Conservation (phyloP, 2,113 vertebrate genomes). For the Salvator merianae region DNA sequence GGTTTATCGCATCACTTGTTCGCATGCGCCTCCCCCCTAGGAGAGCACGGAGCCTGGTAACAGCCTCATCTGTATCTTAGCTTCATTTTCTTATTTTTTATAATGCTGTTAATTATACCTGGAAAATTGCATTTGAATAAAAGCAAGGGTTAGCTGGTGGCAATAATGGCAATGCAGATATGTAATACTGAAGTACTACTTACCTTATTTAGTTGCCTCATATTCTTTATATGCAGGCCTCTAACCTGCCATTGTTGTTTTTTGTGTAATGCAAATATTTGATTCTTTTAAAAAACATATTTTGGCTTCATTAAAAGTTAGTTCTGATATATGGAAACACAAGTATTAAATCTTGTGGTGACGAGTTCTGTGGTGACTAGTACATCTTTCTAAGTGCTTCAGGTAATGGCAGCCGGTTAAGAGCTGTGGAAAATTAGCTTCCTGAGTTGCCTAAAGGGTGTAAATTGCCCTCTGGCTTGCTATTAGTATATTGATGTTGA, state of each 20-base stretch:
- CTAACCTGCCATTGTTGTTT: constrained; percentile 43
- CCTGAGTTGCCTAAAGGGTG: constrained; percentile 25
- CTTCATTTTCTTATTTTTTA: constrained; percentile 64
- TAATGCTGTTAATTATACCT: constrained; percentile 54
- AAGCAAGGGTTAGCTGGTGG: constrained; percentile 55
- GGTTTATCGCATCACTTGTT: constrained; percentile 75
- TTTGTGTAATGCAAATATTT: constrained; percentile 49
- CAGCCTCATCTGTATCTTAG: constrained; percentile 81
- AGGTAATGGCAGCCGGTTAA: constrained; percentile 38
- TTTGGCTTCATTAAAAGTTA: constrained; percentile 44
- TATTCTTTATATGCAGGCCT: constrained; percentile 43
- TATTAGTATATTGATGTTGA: neutral
- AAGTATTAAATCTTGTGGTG: constrained; percentile 38
- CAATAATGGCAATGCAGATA: constrained; percentile 36
- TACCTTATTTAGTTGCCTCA: constrained; percentile 46
- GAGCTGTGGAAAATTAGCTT: neutral
- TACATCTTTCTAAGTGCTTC: constrained; percentile 44
- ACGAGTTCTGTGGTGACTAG: constrained; percentile 64
- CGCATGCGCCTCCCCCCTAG: constrained; percentile 79
- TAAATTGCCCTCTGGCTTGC: constrained; percentile 13
- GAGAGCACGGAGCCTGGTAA: constrained; percentile 86
- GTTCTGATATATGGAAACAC: constrained; percentile 48
- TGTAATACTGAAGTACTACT: constrained; percentile 51
- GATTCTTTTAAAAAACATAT: constrained; percentile 20
- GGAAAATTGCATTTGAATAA: constrained; percentile 36